Percentiles rank a stretch among this genome's conserved stretches.
Conservation (phyloP, 2,113 vertebrate genomes). For the Cyanoramphus novaezelandiae region DNA sequence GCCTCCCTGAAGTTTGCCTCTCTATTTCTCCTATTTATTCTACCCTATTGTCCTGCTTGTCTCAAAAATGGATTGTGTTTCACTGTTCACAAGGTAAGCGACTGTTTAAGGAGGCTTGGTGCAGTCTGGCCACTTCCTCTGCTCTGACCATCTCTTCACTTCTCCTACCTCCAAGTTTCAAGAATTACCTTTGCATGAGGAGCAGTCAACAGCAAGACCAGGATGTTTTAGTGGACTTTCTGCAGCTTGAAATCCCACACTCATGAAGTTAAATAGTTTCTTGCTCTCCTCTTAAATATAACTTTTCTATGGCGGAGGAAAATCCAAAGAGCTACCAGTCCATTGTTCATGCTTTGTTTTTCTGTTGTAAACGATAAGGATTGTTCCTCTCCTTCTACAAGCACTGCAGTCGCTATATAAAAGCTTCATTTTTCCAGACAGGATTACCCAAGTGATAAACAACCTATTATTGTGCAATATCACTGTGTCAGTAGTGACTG, state of each 20-base stretch:
- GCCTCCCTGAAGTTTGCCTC: background rate
- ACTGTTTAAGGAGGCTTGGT: background rate
- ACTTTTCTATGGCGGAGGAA: background rate
- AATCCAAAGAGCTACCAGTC: background rate
- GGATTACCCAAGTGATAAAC: background rate
- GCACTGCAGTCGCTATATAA: background rate
- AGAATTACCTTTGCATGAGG: background rate
- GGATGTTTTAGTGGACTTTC: background rate
- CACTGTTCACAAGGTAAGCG: background rate
- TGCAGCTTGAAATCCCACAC: background rate
- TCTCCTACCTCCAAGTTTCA: background rate
- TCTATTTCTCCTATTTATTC: background rate
- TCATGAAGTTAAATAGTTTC: background rate
- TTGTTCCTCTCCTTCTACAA: background rate
- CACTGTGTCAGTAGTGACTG: background rate
- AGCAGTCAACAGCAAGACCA: background rate
- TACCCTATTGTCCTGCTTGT: background rate
- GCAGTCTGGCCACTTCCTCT: background rate
- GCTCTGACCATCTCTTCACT: background rate
- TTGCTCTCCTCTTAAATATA: background rate
- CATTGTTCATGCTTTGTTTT: background rate
- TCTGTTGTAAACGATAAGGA: background rate
- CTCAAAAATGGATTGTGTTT: background rate
- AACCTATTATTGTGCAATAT: background rate
- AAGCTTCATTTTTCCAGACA: background rate